Evolutionary conservation across 2,113 vertebrate genomes (phyloP).

Genomic region (Phocoena phocoena): DNA sequence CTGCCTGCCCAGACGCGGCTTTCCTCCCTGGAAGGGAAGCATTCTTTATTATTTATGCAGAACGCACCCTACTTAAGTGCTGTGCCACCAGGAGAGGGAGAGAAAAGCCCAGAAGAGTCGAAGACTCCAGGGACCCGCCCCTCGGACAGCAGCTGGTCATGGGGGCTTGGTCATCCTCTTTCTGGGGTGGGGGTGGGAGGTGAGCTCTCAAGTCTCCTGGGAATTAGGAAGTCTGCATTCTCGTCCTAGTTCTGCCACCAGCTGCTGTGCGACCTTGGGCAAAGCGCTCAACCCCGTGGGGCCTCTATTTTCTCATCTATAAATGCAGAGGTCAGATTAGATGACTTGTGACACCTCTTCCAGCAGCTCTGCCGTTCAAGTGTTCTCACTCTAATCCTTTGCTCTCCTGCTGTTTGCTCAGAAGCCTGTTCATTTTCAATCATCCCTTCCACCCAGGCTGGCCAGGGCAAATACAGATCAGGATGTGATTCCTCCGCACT

Average conservation of each 20-base stretch:
- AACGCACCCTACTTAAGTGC: conserved; percentile 52
- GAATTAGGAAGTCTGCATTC: background rate
- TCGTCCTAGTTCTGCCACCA: background rate
- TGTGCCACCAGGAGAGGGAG: background rate
- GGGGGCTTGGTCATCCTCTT: background rate
- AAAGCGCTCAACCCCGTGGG: background rate
- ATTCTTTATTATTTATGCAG: conserved; percentile 66
- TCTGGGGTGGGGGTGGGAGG: background rate
- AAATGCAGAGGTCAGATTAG: background rate
- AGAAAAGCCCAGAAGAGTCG: conserved; percentile 22
- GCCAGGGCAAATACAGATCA: background rate
- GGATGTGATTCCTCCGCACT: background rate
- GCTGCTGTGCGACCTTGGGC: background rate
- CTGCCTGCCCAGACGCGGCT: conserved; percentile 66
- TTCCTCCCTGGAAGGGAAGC: conserved; percentile 55
- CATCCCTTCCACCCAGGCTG: background rate
- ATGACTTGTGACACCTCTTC: background rate
- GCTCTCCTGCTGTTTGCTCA: background rate
- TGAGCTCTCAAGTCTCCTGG: background rate
- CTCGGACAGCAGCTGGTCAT: background rate
- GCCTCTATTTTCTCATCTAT: background rate
- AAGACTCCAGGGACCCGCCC: background rate
- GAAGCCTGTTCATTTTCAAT: background rate
- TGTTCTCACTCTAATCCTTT: background rate
- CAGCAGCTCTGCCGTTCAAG: background rate